These are phyloP conservation scores for Ditylenchus weischeri DNA, from an alignment of 2,888 invertebrate genomes.

Conservation along the genomic window DNA sequence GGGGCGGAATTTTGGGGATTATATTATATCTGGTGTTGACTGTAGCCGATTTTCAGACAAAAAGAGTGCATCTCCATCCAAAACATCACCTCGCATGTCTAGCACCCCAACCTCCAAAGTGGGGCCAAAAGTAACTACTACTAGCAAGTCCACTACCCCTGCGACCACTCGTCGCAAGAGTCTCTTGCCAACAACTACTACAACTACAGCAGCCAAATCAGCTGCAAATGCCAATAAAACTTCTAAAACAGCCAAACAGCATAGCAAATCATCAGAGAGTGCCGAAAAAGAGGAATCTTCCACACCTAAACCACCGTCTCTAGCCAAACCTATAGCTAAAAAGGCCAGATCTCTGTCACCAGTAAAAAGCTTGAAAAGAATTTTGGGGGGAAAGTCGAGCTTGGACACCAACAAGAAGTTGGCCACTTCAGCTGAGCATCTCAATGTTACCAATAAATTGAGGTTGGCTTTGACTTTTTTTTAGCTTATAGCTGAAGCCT, in stretches of 20 bases:
- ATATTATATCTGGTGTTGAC: too few relatives aligned
- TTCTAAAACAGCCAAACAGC: not conserved
- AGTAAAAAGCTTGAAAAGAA: not conserved
- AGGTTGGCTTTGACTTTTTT: not conserved
- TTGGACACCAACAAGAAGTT: not conserved
- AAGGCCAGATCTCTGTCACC: not conserved
- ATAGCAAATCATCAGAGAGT: not conserved
- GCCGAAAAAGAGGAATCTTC: not conserved
- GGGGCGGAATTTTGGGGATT: too few relatives aligned
- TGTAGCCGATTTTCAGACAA: too few relatives aligned
- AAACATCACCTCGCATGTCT: too few relatives aligned
- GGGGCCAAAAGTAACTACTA: not conserved
- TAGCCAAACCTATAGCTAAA: not conserved
- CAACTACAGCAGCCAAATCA: not conserved
- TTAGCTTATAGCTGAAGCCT: not conserved
- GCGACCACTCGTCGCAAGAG: not conserved
- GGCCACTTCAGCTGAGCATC: not conserved
- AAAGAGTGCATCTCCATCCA: too few relatives aligned
- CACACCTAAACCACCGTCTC: not conserved
- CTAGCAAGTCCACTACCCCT: not conserved
- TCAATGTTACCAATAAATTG: not conserved
- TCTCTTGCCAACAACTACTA: slow-evolving; percentile 2
- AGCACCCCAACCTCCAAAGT: not conserved
- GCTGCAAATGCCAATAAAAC: not conserved
- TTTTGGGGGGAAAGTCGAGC: too few relatives aligned